Conservation (phyloP, 1,140 invertebrate genomes). For the Paramacrobiotus metropolitanus region DNA sequence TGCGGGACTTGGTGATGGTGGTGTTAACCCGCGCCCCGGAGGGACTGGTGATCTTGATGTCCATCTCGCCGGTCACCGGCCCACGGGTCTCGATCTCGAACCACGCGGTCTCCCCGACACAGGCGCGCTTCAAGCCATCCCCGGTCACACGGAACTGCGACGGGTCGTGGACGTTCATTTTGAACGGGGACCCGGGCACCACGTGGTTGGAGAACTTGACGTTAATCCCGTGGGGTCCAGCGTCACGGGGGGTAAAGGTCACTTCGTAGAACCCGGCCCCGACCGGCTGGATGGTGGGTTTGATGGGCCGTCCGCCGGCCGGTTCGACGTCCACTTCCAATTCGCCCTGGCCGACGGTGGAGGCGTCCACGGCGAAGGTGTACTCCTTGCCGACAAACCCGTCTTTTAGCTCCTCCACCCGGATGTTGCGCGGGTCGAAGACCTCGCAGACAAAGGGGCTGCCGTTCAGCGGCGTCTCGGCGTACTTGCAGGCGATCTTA, state of each 20-base stretch:
- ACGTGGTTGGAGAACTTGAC: not conserved
- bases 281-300: not conserved
- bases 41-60: constrained; percentile 24
- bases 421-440: constrained; percentile 56
- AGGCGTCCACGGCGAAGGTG: constrained; percentile 78
- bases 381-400: constrained; percentile 57
- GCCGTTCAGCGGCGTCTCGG: constrained; percentile 29
- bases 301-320: constrained; percentile 42
- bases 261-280: constrained; percentile 64
- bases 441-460: constrained; percentile 47
- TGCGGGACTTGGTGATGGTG: constrained; percentile 17
- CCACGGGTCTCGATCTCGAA: constrained; percentile 34
- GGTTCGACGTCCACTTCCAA: constrained; percentile 61
- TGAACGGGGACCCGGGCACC: constrained; percentile 36
- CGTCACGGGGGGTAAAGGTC: constrained; percentile 73
- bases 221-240: constrained; percentile 41
- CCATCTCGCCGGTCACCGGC: constrained; percentile 21
- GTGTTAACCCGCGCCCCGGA: constrained; percentile 11
- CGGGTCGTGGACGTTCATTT: constrained; percentile 36
- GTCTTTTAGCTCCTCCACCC: constrained; percentile 47
- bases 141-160: constrained; percentile 21
- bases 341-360: constrained; percentile 80
- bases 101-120: constrained; percentile 30
- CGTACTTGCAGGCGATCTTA: constrained; percentile 23
- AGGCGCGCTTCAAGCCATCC: constrained; percentile 31